A percentile compares a stretch with the other conserved stretches of the same genome.
Evolutionary conservation across 2,113 vertebrate species (phyloP).

Genomic region (Pongo pygmaeus): DNA sequence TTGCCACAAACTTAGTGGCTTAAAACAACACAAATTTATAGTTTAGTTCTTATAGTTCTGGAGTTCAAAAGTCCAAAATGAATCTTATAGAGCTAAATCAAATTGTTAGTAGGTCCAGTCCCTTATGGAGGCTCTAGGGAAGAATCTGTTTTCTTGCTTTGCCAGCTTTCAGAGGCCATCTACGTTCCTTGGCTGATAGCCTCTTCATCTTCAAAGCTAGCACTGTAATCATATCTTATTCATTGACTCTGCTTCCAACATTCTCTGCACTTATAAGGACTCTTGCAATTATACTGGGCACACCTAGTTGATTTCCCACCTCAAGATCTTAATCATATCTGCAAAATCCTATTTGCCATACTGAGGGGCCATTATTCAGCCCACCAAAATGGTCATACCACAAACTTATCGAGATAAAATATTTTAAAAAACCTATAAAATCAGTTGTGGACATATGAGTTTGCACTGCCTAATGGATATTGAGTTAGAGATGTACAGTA

Average conservation of each 20-base stretch:
- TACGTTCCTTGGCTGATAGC: background rate
- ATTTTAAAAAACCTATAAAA: background rate
- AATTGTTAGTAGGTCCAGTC: background rate
- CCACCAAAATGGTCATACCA: background rate
- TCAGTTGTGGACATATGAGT: background rate
- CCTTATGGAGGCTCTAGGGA: background rate
- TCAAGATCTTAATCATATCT: constrained; percentile 1
- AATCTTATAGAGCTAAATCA: background rate
- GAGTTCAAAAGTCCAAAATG: background rate
- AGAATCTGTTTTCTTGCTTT: background rate
- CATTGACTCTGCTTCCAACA: background rate
- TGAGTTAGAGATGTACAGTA: background rate
- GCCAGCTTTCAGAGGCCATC: background rate
- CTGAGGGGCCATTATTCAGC: background rate
- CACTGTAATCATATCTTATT: background rate
- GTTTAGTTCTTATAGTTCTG: background rate
- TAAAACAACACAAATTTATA: background rate
- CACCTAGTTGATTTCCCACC: background rate
- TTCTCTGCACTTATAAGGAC: background rate
- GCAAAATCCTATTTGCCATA: background rate
- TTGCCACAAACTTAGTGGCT: background rate
- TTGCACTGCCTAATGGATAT: background rate
- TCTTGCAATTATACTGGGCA: background rate
- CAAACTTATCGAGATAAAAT: background rate
- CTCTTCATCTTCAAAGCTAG: background rate